Evolutionary conservation across 2,888 invertebrate genomes (phyloP).

Genomic region (Chromoteleia sp.): DNA sequence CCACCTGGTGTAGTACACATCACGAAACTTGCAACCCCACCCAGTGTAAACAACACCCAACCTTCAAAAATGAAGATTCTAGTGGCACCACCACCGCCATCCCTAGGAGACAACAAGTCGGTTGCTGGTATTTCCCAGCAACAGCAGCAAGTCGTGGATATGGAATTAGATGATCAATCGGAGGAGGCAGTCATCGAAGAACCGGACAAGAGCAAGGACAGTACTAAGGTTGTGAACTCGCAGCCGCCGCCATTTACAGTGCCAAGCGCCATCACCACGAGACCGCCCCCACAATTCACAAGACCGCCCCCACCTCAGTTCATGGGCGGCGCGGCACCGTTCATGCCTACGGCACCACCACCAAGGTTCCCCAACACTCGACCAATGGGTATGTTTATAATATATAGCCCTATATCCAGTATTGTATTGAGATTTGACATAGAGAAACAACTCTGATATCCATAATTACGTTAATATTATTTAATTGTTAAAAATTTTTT

Average conservation of each 20-base stretch:
- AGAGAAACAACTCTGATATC: too few relatives aligned
- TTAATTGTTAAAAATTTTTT: too few relatives aligned
- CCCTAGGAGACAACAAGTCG: conserved; percentile 76
- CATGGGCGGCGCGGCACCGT: conserved; percentile 39
- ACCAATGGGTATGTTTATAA: conserved; percentile 45
- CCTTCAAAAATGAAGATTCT: conserved; percentile 80
- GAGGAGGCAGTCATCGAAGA: conserved; percentile 82
- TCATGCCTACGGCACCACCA: conserved; percentile 55
- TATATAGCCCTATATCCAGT: neutral
- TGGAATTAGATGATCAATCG: conserved; percentile 83
- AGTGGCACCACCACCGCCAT: conserved; percentile 83
- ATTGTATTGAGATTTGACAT: too few relatives aligned
- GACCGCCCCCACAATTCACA: conserved; percentile 73
- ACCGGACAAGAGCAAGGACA: conserved; percentile 71
- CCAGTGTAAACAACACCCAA: conserved; percentile 57
- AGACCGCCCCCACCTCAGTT: conserved; percentile 63
- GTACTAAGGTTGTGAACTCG: conserved; percentile 55
- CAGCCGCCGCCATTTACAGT: conserved; percentile 74
- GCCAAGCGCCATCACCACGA: conserved; percentile 59
- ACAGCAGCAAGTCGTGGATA: conserved; percentile 80
- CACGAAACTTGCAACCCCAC: conserved; percentile 82
- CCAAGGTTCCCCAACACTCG: conserved; percentile 53
- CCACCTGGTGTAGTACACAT: conserved; percentile 83
- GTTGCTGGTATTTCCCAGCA: conserved; percentile 40
- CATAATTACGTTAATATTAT: too few relatives aligned